Evolutionary conservation across 2,888 invertebrate genomes (phyloP).

Genomic region (Sycophila texana): DNA sequence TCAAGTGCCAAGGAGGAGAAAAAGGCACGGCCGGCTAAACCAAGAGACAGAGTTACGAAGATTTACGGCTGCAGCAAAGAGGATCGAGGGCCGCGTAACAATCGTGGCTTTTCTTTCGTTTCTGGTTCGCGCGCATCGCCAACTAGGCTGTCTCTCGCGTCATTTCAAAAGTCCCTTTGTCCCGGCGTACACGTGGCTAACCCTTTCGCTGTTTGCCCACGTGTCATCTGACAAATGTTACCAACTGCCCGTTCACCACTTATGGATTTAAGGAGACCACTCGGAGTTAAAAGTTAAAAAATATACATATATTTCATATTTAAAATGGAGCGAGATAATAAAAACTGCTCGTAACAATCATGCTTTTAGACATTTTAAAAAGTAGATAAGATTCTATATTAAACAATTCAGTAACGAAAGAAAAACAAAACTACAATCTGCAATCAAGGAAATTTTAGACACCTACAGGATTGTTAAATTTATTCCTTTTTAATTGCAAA

Average conservation of each 20-base stretch:
- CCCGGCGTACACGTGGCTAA: not conserved
- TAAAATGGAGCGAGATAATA: too few species aligned
- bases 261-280: not conserved
- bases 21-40: slow-evolving; percentile 37
- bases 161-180: slow-evolving; percentile 34
- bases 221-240: slow-evolving; percentile 9
- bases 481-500: too few species aligned
- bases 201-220: not conserved
- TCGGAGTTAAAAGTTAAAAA: too few species aligned
- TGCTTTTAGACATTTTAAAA: too few species aligned
- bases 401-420: too few species aligned
- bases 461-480: too few species aligned
- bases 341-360: too few species aligned
- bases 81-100: slow-evolving; percentile 27
- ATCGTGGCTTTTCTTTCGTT: slow-evolving; percentile 21
- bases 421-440: too few species aligned
- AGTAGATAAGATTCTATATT: too few species aligned
- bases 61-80: slow-evolving; percentile 30
- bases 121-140: not conserved
- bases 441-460: too few species aligned
- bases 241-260: not conserved
- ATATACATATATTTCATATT: too few species aligned
- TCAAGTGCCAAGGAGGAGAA: slow-evolving; percentile 18
- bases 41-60: slow-evolving; percentile 42
- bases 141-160: not conserved